A percentile compares a stretch with the other conserved stretches of the same genome.
Conservation (phyloP, 2,113 vertebrate genomes). For the Chauna torquata region DNA sequence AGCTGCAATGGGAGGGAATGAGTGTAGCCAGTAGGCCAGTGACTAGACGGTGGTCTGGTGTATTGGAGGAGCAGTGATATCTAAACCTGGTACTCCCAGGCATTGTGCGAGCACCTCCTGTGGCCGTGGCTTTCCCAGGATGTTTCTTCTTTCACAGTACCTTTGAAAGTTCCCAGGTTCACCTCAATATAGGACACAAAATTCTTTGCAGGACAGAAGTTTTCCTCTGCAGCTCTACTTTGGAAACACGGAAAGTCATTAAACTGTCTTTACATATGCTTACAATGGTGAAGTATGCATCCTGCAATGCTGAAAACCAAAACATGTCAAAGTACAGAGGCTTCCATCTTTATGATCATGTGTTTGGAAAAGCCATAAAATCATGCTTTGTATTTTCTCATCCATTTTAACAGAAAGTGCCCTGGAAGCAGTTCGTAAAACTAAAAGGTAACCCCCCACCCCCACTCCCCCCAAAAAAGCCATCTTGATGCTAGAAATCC, state of each 20-base stretch:
- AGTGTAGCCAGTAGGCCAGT: neutral
- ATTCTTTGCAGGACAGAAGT: neutral
- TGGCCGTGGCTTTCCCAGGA: accelerated
- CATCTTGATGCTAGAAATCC: neutral
- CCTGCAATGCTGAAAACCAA: neutral
- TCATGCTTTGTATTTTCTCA: neutral
- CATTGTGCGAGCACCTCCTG: neutral
- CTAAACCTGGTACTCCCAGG: neutral
- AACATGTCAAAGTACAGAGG: neutral
- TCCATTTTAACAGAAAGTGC: neutral
- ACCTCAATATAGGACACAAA: neutral
- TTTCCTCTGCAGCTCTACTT: neutral
- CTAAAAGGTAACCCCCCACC: neutral
- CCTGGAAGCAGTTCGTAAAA: neutral
- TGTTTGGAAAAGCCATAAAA: neutral
- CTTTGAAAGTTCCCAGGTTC: neutral
- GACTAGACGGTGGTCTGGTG: neutral
- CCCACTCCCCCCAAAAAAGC: accelerated
- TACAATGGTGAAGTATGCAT: neutral
- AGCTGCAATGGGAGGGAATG: neutral
- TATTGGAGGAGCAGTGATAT: neutral
- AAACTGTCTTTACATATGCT: neutral
- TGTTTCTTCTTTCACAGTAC: neutral
- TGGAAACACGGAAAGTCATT: neutral
- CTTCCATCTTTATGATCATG: neutral